Percentiles rank a stretch among this genome's conserved stretches.
Conservation (phyloP, 2,888 invertebrate genomes). For the Argyresthia goedartella region DNA sequence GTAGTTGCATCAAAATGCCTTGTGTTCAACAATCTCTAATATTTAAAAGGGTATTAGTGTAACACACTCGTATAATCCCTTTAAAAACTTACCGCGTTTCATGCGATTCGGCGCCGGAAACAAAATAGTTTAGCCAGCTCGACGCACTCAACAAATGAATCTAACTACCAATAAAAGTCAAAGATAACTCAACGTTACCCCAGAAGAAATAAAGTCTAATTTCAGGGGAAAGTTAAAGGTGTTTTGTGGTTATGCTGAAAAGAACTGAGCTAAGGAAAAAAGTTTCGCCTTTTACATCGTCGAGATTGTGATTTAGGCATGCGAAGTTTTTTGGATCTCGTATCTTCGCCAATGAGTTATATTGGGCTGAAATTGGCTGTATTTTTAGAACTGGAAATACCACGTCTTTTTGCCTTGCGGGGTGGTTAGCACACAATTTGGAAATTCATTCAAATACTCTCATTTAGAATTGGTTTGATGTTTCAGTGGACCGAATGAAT, state of each 20-base stretch:
- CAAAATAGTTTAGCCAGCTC: neutral
- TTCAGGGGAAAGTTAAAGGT: neutral
- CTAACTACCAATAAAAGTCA: neutral
- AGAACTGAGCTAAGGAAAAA: neutral
- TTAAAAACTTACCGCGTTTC: neutral
- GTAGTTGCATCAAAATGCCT: too few species aligned
- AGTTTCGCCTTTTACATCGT: neutral
- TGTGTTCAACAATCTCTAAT: too few species aligned
- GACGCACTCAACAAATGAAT: too few species aligned
- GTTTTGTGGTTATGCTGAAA: neutral
- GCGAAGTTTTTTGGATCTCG: neutral
- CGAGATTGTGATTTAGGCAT: conserved; percentile 3
- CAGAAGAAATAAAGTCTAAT: neutral
- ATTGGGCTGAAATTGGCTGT: neutral
- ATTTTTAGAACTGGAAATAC: too few species aligned
- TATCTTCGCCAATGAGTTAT: neutral
- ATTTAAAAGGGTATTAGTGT: neutral
- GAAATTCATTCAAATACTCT: too few species aligned
- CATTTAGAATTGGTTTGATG: too few species aligned
- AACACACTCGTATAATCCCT: neutral
- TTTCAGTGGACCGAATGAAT: too few species aligned
- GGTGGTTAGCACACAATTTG: too few species aligned
- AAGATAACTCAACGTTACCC: neutral
- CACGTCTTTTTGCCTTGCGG: too few species aligned
- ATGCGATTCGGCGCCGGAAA: neutral